Evolutionary conservation across 2,797 vertebrate species (phyloP), one percentile per base, ranked within the genome.

Genomic region (Enteromius thamalakanensis): DNA sequence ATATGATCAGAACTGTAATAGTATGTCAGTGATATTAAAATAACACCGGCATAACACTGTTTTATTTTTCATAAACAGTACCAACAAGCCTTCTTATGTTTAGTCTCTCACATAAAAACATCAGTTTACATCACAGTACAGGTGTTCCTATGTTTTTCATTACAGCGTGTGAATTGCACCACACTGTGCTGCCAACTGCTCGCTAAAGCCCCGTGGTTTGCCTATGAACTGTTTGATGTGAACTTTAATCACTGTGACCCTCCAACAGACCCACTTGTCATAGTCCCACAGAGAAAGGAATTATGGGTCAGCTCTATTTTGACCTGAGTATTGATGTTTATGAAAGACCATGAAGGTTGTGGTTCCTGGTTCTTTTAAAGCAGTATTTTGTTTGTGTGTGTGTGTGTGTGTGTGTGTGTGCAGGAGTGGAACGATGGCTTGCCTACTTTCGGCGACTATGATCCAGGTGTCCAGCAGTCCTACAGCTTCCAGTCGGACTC

Each of bases 361-460:
- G n/a, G 21, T 82, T 76, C 60, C 21, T 77, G 51, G 42, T 51
- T 68, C 47, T 76, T 68, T 68, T 82, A 51, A 51, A 49, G n/a
- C 3, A 71, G 3, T 78, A 21, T 82, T 21, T 12, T 65, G 65
- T 68, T 21, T 21, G 45, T 88, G 47, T 79, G 1, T 75, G 17
- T 74, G 40, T 82, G 17, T 29, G 6, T 79, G 45, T 88, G 40
- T 80, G 1, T 75, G 14, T 74, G 40, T 82, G 17, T 29, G 6
- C 86, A 96, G 95, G 94, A 94, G 90, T 94, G 94, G 93, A 95
- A 90, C 87, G 94, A 94, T 60, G 90, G 91, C 79, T 88, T 94
- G 19, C 91, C 92, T 1, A 92, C 91, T 82, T 92, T 93, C 0
- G 91, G 94, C 82, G 92, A 94, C 85, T 91, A 93, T 81, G 93